These are phyloP conservation scores for Chalcis sispes DNA, from an alignment of 2,888 invertebrate species.

Conservation along the genomic window DNA sequence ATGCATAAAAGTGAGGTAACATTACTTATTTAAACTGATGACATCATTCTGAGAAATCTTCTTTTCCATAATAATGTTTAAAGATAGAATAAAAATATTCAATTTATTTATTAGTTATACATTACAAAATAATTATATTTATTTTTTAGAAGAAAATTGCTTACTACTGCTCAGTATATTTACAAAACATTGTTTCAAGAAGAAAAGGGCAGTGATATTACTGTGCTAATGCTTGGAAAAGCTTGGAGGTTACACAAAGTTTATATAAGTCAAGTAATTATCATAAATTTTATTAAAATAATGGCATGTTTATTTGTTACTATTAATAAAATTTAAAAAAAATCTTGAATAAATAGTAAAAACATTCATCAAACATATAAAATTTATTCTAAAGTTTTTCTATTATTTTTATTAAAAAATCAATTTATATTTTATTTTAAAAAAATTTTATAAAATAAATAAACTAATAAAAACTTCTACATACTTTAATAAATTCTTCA, in stretches of 20 bases:
- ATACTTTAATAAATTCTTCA: too few species aligned
- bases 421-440: background rate
- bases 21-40: conserved; percentile 51
- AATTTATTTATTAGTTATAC: background rate
- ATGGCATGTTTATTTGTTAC: conserved; percentile 61
- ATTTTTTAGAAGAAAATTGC: conserved; percentile 80
- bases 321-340: conserved; percentile 2
- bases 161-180: conserved; percentile 87
- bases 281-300: background rate
- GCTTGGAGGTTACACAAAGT: conserved; percentile 87
- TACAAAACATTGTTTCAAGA: conserved; percentile 86
- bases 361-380: background rate
- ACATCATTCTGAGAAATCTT: conserved; percentile 50
- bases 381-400: background rate
- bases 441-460: too few species aligned
- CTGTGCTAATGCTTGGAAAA: conserved; percentile 83
- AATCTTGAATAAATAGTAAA: too few species aligned
- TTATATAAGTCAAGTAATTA: conserved; percentile 82
- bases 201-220: conserved; percentile 86
- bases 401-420: background rate
- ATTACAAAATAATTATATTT: too few species aligned
- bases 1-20: conserved; percentile 33
- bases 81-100: background rate
- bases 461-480: too few species aligned
- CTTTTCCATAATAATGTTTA: conserved; percentile 35